phyloP scores from a whole-genome alignment of 2,797 vertebrate species.

The Syncerus caffer region DNA sequence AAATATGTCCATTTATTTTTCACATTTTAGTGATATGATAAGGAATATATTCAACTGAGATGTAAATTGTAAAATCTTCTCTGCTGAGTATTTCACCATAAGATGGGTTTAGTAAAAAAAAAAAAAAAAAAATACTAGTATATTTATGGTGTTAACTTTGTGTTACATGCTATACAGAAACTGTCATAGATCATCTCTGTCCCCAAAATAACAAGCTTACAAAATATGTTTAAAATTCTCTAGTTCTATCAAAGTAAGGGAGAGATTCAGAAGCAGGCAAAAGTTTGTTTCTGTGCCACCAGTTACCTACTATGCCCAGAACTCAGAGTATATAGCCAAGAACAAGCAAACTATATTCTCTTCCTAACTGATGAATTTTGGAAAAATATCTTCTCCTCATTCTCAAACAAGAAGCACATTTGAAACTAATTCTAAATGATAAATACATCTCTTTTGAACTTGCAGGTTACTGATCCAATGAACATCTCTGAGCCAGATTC shows the following conservation, averaged over 20 bases:
- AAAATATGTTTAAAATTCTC: not conserved
- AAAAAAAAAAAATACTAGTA: not conserved
- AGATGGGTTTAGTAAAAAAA: not conserved
- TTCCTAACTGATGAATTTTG: not conserved
- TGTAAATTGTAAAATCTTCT: not conserved
- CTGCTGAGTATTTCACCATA: not conserved
- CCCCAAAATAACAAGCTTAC: not conserved
- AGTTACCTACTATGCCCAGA: not conserved
- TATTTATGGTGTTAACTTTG: not conserved
- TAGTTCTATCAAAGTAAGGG: not conserved
- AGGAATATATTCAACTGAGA: not conserved
- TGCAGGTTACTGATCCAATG: not conserved
- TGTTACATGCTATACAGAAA: not conserved
- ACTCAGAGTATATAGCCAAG: not conserved
- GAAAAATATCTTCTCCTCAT: not conserved
- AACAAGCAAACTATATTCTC: not conserved
- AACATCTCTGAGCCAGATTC: conserved; percentile 1
- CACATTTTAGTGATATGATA: not conserved
- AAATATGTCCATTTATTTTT: not conserved
- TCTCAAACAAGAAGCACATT: not conserved
- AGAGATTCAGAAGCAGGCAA: not conserved
- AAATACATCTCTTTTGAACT: not conserved
- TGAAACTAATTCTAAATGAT: not conserved
- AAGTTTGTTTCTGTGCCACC: not conserved
- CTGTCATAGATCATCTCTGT: not conserved